phyloP scores from a whole-genome alignment of 2,888 invertebrate genomes.

The Entomobrya proxima region DNA sequence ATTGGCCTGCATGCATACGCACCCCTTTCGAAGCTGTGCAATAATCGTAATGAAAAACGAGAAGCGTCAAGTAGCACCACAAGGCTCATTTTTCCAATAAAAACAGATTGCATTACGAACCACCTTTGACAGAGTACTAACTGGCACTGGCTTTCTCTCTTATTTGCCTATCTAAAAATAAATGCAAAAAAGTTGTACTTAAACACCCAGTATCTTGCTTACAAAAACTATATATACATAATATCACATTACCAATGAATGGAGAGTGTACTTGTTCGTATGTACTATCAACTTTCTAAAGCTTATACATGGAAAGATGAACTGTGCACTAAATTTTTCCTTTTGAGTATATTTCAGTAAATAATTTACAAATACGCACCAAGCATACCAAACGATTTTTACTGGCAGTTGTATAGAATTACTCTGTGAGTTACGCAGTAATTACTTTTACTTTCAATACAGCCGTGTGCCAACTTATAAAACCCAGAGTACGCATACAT shows the following conservation, averaged over 20 bases:
- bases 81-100: slow-evolving; percentile 41
- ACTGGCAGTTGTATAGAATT: neutral
- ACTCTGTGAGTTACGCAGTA: slow-evolving; percentile 25
- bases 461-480: neutral
- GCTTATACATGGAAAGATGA: neutral
- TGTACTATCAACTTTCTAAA: neutral
- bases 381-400: neutral
- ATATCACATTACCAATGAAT: no score
- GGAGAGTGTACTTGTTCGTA: neutral
- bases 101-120: slow-evolving; percentile 22
- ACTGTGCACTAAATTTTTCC: neutral
- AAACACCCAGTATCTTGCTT: neutral
- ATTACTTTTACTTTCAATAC: slow-evolving; percentile 8
- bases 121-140: slow-evolving; percentile 10
- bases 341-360: slow-evolving; percentile 9
- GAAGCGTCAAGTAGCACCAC: slow-evolving; percentile 25
- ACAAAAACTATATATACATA: no score
- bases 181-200: slow-evolving; percentile 3
- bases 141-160: no score
- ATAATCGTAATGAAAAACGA: slow-evolving; percentile 47
- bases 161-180: neutral
- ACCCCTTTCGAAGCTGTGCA: slow-evolving; percentile 35
- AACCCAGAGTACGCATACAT: slow-evolving; percentile 27
- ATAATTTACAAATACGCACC: slow-evolving; percentile 32
- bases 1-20: neutral